Evolutionary conservation across 1,140 invertebrate genomes (phyloP).

Genomic region (silkworm (Bombyx mori)): DNA sequence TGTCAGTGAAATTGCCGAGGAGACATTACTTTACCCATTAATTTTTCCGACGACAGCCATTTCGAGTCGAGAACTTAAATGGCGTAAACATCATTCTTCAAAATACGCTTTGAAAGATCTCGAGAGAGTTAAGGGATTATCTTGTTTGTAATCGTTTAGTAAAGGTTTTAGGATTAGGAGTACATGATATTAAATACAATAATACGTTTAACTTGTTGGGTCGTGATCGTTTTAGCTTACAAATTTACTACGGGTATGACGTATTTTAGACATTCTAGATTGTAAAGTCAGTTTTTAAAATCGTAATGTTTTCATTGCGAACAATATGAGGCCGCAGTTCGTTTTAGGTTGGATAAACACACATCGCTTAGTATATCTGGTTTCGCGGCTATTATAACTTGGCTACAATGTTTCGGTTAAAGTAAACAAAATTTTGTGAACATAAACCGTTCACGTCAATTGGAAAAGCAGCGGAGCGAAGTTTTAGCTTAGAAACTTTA

Average conservation of each 20-base stretch:
- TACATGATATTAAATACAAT: too few relatives aligned
- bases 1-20: constrained; percentile 24
- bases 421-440: constrained; percentile 4
- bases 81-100: constrained; percentile 27
- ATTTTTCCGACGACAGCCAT: constrained; percentile 32
- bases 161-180: constrained; percentile 14
- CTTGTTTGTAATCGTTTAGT: constrained; percentile 23
- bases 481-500: constrained; percentile 15
- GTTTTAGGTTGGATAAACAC: too few relatives aligned
- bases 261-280: too few relatives aligned
- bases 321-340: too few relatives aligned
- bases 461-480: constrained; percentile 8
- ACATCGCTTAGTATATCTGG: too few relatives aligned
- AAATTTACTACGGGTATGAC: too few relatives aligned
- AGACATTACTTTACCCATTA: constrained; percentile 29
- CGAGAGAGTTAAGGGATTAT: constrained; percentile 25
- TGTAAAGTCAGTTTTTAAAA: too few relatives aligned
- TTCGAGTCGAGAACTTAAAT: constrained; percentile 16
- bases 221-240: too few relatives aligned
- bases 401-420: constrained; percentile 7
- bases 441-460: constrained; percentile 5
- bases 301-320: too few relatives aligned
- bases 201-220: too few relatives aligned
- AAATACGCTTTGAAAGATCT: constrained; percentile 16
- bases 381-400: constrained; percentile 1